phyloP scores from a whole-genome alignment of 2,888 invertebrate species.

The Buathra laborator region DNA sequence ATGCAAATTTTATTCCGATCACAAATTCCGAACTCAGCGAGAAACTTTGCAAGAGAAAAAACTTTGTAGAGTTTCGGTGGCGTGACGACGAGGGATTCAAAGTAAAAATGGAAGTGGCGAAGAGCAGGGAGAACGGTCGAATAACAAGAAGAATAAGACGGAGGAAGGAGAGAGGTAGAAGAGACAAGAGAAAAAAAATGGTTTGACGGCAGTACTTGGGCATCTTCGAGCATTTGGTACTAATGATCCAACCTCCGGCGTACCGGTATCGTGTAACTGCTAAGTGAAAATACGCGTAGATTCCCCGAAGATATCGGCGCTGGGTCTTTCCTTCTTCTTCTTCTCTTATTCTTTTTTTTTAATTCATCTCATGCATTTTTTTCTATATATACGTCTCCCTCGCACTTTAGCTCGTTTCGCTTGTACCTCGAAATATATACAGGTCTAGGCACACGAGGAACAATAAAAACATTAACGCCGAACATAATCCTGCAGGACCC shows the following conservation, averaged over 20 bases:
- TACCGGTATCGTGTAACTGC: constrained; percentile 83
- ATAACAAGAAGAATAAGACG: constrained; percentile 42
- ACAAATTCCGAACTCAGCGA: no score
- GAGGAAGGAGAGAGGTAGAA: constrained; percentile 55
- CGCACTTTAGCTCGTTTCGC: constrained; percentile 35
- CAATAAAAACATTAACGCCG: constrained; percentile 68
- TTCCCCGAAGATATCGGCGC: constrained; percentile 77
- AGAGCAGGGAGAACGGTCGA: constrained; percentile 4
- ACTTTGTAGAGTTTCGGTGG: not conserved
- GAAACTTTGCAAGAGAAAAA: not conserved
- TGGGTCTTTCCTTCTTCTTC: constrained; percentile 58
- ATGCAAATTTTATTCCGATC: no score
- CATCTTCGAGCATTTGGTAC: constrained; percentile 78
- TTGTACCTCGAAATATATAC: constrained; percentile 20
- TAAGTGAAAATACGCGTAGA: constrained; percentile 84
- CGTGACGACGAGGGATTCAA: not conserved
- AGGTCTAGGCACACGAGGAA: constrained; percentile 55
- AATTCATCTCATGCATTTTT: constrained; percentile 26
- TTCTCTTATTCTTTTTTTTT: constrained; percentile 35
- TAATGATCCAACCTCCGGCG: constrained; percentile 80
- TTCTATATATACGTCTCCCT: constrained; percentile 27
- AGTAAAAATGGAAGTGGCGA: constrained; percentile 1
- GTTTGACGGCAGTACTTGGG: constrained; percentile 70
- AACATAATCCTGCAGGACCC: constrained; percentile 73
- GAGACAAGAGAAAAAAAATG: constrained; percentile 65